phyloP scores from a whole-genome alignment of 2,888 invertebrate genomes.

The Sceliomorpha sp. region DNA sequence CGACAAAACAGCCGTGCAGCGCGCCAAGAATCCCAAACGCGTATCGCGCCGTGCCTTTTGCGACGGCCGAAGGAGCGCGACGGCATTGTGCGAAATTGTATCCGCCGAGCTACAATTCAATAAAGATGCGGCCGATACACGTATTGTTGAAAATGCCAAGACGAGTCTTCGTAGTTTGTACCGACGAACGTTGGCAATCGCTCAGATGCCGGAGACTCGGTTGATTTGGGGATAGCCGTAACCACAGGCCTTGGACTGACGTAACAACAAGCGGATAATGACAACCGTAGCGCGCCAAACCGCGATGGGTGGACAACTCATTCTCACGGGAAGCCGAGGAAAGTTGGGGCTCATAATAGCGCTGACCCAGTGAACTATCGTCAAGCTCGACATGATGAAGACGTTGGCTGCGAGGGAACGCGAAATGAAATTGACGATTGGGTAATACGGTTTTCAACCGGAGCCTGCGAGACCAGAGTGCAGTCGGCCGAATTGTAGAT shows the following conservation, averaged over 20 bases:
- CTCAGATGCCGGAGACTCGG: background rate
- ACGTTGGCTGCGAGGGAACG: no score
- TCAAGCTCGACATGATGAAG: background rate
- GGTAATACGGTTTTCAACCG: slow-evolving; percentile 7
- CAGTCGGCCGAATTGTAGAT: no score
- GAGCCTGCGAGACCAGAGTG: no score
- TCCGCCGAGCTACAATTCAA: slow-evolving; percentile 28
- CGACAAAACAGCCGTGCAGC: slow-evolving; percentile 21
- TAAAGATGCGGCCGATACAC: slow-evolving; percentile 9
- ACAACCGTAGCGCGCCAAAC: slow-evolving; percentile 9
- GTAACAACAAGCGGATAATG: slow-evolving; percentile 13
- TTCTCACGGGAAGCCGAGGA: slow-evolving; percentile 24
- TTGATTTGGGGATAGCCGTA: slow-evolving; percentile 1
- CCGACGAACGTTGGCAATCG: background rate
- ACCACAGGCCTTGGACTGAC: slow-evolving; percentile 19
- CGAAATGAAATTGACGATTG: slow-evolving; percentile 8
- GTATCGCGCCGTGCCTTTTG: slow-evolving; percentile 42
- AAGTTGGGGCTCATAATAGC: slow-evolving; percentile 10
- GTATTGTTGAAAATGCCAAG: slow-evolving; percentile 10
- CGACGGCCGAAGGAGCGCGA: slow-evolving; percentile 9
- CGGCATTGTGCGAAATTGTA: slow-evolving; percentile 33
- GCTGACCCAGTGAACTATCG: slow-evolving; percentile 36
- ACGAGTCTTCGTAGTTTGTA: slow-evolving; percentile 24
- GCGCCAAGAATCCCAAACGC: slow-evolving; percentile 44
- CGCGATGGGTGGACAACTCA: slow-evolving; percentile 15